phyloP scores from a whole-genome alignment of 2,113 vertebrate species.

The Pituophis catenifer region DNA sequence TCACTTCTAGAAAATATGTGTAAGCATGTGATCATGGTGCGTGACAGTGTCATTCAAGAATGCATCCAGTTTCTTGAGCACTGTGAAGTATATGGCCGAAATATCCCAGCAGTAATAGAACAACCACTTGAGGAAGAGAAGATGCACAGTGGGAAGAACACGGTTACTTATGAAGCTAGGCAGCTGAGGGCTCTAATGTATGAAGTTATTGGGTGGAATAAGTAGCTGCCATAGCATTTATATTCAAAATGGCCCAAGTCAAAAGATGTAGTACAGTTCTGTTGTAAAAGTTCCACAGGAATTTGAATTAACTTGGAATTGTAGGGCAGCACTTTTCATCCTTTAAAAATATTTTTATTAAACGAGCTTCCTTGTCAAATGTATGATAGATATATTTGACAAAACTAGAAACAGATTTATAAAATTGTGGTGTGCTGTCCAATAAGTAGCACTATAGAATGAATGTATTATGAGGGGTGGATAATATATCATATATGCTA shows the following conservation, averaged over 20 bases:
- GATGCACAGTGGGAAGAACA: conserved; percentile 87
- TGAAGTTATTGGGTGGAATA: conserved; percentile 85
- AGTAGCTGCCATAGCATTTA: conserved; percentile 51
- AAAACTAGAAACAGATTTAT: not conserved
- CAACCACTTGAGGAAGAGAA: conserved; percentile 88
- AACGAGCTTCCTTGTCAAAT: not conserved
- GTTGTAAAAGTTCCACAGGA: not conserved
- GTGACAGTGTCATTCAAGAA: conserved; percentile 83
- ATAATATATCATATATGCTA: not conserved
- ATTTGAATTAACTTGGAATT: not conserved
- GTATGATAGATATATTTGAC: not conserved
- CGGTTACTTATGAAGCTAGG: conserved; percentile 90
- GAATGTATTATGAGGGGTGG: not conserved
- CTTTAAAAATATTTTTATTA: not conserved
- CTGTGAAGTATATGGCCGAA: conserved; percentile 86
- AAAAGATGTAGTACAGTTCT: not conserved
- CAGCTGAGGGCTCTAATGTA: conserved; percentile 88
- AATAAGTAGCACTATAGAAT: not conserved
- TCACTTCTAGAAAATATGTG: conserved; percentile 96
- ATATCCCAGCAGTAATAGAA: conserved; percentile 86
- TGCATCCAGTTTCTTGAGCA: conserved; percentile 92
- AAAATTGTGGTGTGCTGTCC: not conserved
- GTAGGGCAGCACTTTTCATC: not conserved
- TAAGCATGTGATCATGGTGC: conserved; percentile 88
- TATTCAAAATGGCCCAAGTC: not conserved